A percentile compares a stretch with the other conserved stretches of the same genome.
These are phyloP conservation scores for Epinephelus coioides DNA, from an alignment of 2,797 vertebrate genomes.

Conservation along the genomic window DNA sequence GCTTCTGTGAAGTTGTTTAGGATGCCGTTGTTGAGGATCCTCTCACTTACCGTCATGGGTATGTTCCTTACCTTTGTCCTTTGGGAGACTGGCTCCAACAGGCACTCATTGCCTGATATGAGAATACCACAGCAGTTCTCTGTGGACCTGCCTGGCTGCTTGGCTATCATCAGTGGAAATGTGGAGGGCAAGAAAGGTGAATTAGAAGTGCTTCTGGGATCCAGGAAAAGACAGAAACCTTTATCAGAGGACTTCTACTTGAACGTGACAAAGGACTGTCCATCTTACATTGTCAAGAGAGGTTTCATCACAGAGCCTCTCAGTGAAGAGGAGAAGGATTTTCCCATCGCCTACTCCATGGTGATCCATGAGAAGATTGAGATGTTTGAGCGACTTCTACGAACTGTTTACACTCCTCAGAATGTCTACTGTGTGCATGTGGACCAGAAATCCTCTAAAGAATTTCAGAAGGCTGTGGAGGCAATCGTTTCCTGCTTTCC, in stretches of 20 bases:
- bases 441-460: constrained; percentile 84
- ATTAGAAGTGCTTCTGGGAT: constrained; percentile 72
- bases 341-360: constrained; percentile 91
- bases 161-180: constrained; percentile 79
- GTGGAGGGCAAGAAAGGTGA: constrained; percentile 20
- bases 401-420: constrained; percentile 89
- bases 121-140: constrained; percentile 46
- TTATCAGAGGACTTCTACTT: constrained; percentile 82
- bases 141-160: constrained; percentile 78
- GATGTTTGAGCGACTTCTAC: constrained; percentile 90
- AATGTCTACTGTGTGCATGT: constrained; percentile 91
- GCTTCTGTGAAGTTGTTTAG: rapidly evolving
- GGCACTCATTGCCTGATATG: background rate
- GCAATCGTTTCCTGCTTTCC: constrained; percentile 87
- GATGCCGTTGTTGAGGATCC: rapidly evolving
- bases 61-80: constrained; percentile 31
- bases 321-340: constrained; percentile 86
- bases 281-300: constrained; percentile 73
- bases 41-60: constrained; percentile 16
- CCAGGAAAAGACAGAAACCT: constrained; percentile 25
- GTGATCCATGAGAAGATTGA: constrained; percentile 91
- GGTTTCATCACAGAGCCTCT: constrained; percentile 81
- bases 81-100: constrained; percentile 5
- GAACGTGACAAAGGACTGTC: constrained; percentile 85
- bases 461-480: constrained; percentile 81